Conservation (phyloP, 2,113 vertebrate species). For the Spermophilus dauricus region DNA sequence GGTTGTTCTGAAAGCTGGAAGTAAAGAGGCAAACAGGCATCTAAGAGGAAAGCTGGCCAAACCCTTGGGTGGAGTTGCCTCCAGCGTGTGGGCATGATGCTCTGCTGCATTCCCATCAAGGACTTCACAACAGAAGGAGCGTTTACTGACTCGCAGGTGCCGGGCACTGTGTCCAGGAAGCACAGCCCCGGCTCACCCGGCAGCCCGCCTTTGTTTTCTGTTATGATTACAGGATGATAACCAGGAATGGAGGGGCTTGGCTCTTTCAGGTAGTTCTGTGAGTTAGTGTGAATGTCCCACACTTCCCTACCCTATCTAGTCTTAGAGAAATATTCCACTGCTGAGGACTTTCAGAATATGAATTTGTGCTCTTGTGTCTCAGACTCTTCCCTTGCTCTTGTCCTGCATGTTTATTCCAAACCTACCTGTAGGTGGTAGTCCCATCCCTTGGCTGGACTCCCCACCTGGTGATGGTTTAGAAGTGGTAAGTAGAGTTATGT, state of each 20-base stretch:
- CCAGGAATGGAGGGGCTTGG: background rate
- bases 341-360: background rate
- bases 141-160: background rate
- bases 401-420: background rate
- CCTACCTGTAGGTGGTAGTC: background rate
- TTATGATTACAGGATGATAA: background rate
- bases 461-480: background rate
- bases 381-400: no score
- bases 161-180: no score
- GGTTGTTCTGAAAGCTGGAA: background rate
- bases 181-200: no score
- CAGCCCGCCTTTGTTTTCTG: background rate
- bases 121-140: rapidly evolving
- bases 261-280: background rate
- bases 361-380: background rate
- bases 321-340: background rate
- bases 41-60: background rate
- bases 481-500: background rate
- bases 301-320: background rate
- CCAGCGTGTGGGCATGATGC: rapidly evolving
- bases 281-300: background rate
- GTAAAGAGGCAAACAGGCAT: background rate
- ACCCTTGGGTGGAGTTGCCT: no score
- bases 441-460: background rate
- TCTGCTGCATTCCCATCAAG: background rate